Percentiles rank a stretch among this genome's conserved stretches.
phyloP scores from a whole-genome alignment of 2,113 vertebrate species.

The Manacus vitellinus region DNA sequence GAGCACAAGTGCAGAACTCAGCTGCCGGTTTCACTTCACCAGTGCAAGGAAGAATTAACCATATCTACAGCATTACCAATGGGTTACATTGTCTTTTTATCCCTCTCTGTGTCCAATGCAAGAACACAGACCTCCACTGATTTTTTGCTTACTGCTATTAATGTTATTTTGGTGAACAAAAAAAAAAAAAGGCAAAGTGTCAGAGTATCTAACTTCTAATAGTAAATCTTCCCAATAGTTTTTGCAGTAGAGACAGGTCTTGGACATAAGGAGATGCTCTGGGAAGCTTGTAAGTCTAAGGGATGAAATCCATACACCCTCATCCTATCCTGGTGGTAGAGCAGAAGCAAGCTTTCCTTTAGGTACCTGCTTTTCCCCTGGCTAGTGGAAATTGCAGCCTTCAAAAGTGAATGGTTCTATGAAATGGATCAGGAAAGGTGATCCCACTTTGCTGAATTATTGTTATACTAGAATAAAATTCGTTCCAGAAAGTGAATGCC shows the following conservation, averaged over 20 bases:
- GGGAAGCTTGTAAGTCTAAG: background rate
- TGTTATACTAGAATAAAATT: background rate
- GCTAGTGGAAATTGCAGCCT: background rate
- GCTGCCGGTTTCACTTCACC: background rate
- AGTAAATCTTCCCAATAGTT: background rate
- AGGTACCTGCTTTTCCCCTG: background rate
- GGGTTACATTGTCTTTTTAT: background rate
- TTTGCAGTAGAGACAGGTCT: background rate
- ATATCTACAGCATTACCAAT: background rate
- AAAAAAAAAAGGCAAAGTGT: background rate
- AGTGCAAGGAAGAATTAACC: background rate
- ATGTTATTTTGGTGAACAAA: accelerated
- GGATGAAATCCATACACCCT: background rate
- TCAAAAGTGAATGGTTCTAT: background rate
- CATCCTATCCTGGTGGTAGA: background rate
- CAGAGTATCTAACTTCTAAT: background rate
- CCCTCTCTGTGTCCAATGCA: background rate
- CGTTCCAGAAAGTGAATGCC: background rate
- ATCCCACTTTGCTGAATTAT: background rate
- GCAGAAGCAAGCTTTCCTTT: background rate
- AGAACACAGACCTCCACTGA: background rate
- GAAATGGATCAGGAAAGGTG: background rate
- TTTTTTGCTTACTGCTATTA: background rate
- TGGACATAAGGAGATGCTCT: background rate
- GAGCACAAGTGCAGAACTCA: accelerated